Conservation (phyloP, 2,113 vertebrate genomes). For the Ceyx margarethae region DNA sequence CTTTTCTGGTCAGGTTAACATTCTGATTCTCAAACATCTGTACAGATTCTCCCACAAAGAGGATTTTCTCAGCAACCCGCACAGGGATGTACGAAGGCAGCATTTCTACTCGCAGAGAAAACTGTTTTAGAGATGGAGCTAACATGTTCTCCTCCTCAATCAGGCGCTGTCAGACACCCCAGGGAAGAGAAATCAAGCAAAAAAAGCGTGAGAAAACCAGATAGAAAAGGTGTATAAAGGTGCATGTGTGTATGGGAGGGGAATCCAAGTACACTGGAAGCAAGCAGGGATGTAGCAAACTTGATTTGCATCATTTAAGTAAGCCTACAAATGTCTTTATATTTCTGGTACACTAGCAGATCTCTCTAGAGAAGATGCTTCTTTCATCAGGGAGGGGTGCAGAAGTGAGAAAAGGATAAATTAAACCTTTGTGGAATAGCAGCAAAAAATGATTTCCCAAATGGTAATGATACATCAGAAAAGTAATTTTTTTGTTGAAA, state of each 20-base stretch:
- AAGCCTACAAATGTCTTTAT: neutral
- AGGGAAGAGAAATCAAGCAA: neutral
- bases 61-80: conserved; percentile 95
- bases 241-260: neutral
- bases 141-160: conserved; percentile 99
- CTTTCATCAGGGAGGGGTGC: neutral
- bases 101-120: conserved; percentile 93
- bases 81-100: conserved; percentile 95
- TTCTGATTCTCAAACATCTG: conserved; percentile 99
- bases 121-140: conserved; percentile 95
- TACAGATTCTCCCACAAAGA: conserved; percentile 97
- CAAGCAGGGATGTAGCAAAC: neutral
- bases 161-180: conserved; percentile 79
- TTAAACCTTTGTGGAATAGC: neutral
- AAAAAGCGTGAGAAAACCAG: neutral
- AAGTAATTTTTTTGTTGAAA: neutral
- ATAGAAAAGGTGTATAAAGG: neutral
- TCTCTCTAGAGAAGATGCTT: neutral
- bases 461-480: neutral
- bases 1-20: conserved; percentile 88
- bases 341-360: neutral
- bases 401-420: neutral
- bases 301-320: neutral
- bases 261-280: neutral
- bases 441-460: neutral